These are phyloP conservation scores for Drosophila cardini DNA, from an alignment of 1,140 invertebrate genomes.

Conservation along the genomic window DNA sequence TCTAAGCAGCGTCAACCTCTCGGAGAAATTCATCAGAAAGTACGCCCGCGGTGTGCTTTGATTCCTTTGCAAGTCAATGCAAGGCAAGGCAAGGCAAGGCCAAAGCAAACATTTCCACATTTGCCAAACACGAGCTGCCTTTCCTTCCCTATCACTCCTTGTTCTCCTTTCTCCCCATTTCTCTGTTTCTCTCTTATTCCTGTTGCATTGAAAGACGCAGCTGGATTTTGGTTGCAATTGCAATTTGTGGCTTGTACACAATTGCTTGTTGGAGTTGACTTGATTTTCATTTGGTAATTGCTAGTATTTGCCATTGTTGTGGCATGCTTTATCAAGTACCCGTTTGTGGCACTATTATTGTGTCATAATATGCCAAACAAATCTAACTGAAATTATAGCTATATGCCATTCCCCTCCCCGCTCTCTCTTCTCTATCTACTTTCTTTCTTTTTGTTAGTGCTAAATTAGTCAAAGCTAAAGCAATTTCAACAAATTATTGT, in stretches of 20 bases:
- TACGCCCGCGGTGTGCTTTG: constrained; percentile 18
- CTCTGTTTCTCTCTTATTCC: constrained; percentile 13
- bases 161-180: not conserved
- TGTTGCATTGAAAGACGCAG: constrained; percentile 7
- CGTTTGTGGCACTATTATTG: constrained; percentile 15
- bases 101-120: constrained; percentile 22
- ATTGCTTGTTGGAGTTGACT: constrained; percentile 19
- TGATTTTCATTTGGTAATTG: constrained; percentile 10
- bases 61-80: constrained; percentile 11
- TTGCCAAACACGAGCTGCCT: constrained; percentile 26
- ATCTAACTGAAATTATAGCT: not conserved
- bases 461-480: constrained; percentile 27
- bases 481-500: constrained; percentile 36
- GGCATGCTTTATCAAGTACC: constrained; percentile 2
- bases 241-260: not conserved
- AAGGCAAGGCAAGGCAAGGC: constrained; percentile 14
- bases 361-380: not conserved
- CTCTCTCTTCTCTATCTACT: not conserved
- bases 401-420: not conserved
- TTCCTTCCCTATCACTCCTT: not conserved
- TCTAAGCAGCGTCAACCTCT: constrained; percentile 13
- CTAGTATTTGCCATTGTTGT: constrained; percentile 10
- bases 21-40: constrained; percentile 33
- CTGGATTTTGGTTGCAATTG: constrained; percentile 4
- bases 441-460: not conserved